Evolutionary conservation across 2,888 invertebrate species (phyloP), one percentile per base, ranked within the genome.

Genomic region (Hecatera dysodea): DNA sequence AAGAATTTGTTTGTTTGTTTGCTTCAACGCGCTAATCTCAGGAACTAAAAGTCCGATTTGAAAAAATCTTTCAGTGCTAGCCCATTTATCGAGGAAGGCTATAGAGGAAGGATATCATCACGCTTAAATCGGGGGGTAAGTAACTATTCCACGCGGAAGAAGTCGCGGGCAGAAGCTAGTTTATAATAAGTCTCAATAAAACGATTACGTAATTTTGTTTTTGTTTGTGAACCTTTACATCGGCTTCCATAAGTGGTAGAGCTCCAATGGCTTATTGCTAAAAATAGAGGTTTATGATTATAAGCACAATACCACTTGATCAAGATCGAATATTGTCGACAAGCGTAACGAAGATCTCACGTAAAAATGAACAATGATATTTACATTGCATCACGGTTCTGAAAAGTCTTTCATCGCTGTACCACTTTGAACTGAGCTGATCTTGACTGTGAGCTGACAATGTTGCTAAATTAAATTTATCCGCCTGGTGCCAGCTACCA

Each of bases 131-230:
- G n/a, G n/a, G n/a, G n/a, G n/a, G n/a, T n/a, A n/a, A n/a, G n/a
- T n/a, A n/a, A n/a, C n/a, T n/a, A n/a, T n/a, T n/a, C n/a, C n/a
- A n/a, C n/a, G n/a, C n/a, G n/a, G n/a, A n/a, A n/a, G n/a, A n/a
- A n/a, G n/a, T n/a, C n/a, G n/a, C n/a, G n/a, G n/a, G n/a, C n/a
- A n/a, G n/a, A n/a, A n/a, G n/a, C n/a, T n/a, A n/a, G n/a, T n/a
- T 61, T 53, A 66, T 68, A 60, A 64, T 36, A 52, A 66, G 67
- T 67, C 70, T 75, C 70, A 78, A 74, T 63, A 78, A 66, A 61
- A 56, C 29, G 59, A n/a, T 55, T 72, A 72, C 46, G 52, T 67
- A 64, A 61, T 55, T 57, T 53, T 63, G 29, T 39, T 55, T 63
- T 60, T 69, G 44, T 59, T 67, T 78, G 59, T 61, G 52, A 36